These are phyloP conservation scores for Grapholita molesta DNA, from an alignment of 1,140 invertebrate genomes.

Conservation along the genomic window DNA sequence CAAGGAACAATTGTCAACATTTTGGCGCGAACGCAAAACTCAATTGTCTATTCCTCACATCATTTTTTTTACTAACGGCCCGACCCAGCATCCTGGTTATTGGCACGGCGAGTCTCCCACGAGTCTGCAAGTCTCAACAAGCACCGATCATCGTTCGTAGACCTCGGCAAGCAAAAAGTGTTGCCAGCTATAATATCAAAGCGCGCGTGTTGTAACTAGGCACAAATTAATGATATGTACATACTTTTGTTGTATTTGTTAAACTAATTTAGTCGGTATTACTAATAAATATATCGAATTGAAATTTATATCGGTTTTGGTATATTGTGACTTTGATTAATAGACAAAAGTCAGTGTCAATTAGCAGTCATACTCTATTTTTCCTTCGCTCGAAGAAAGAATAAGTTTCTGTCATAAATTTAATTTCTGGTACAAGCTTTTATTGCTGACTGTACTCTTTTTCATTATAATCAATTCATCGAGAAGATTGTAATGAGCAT, in stretches of 20 bases:
- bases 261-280: neutral
- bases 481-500: too few relatives aligned
- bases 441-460: too few relatives aligned
- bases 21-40: neutral
- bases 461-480: too few relatives aligned
- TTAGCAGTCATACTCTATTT: too few relatives aligned
- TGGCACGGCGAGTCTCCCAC: conserved; percentile 6
- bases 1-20: neutral
- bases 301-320: too few relatives aligned
- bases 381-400: too few relatives aligned
- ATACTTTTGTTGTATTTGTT: neutral
- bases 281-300: too few relatives aligned
- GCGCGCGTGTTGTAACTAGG: neutral
- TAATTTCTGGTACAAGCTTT: too few relatives aligned
- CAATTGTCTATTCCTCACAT: neutral
- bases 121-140: neutral
- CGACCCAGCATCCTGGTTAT: conserved; percentile 4
- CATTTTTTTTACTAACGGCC: neutral
- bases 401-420: too few relatives aligned
- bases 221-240: neutral
- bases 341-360: too few relatives aligned
- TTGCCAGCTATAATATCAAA: neutral
- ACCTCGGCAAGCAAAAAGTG: neutral
- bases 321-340: too few relatives aligned
- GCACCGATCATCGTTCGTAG: conserved; percentile 2